Evolutionary conservation across 2,797 vertebrate genomes (phyloP).

Genomic region (Amniataba percoides): DNA sequence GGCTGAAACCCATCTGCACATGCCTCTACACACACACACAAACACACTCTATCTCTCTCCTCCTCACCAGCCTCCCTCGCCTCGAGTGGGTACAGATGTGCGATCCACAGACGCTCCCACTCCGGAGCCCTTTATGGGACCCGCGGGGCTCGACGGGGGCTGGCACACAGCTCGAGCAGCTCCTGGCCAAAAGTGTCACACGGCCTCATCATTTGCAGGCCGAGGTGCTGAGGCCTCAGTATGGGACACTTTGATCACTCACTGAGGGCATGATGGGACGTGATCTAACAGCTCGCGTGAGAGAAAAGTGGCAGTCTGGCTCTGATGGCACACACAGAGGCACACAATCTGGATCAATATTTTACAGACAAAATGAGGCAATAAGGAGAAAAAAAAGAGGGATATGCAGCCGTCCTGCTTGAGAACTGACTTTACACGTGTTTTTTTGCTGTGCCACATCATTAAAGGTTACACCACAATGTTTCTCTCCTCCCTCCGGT

Average conservation of each 20-base stretch:
- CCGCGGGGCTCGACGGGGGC: conserved; percentile 71
- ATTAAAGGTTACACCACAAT: background rate
- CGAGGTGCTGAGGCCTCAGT: conserved; percentile 26
- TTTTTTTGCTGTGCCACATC: background rate
- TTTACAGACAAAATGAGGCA: background rate
- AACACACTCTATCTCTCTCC: background rate
- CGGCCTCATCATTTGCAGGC: conserved; percentile 39
- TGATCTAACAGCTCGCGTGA: background rate
- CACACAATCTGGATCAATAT: background rate
- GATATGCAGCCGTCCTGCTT: background rate
- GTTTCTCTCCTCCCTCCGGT: background rate
- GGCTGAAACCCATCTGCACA: conserved; percentile 66
- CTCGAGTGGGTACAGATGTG: conserved; percentile 81
- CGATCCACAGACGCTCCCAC: conserved; percentile 64
- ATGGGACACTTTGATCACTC: conserved; percentile 3
- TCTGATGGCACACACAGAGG: no score
- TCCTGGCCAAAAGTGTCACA: conserved; percentile 57
- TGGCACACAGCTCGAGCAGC: conserved; percentile 66
- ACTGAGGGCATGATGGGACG: background rate
- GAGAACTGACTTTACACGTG: background rate
- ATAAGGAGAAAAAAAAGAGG: background rate
- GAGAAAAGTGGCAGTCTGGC: background rate
- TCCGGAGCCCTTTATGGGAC: conserved; percentile 69
- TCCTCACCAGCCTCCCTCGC: conserved; percentile 51
- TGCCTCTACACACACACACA: background rate